Percentiles rank a stretch among this genome's conserved stretches.
phyloP scores from a whole-genome alignment of 2,888 invertebrate species.

The Rhagophthalmus giganteus region DNA sequence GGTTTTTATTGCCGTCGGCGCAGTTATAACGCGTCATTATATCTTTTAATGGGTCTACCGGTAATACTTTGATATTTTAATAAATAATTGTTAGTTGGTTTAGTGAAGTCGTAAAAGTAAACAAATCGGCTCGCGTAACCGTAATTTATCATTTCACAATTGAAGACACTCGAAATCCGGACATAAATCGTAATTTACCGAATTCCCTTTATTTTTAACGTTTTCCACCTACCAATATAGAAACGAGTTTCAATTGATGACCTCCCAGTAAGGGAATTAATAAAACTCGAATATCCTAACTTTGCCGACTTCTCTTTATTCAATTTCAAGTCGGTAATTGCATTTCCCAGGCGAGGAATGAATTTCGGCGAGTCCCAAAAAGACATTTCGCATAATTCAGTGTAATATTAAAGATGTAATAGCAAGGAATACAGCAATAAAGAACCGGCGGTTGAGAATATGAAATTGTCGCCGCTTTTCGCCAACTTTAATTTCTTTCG shows the following conservation, averaged over 20 bases:
- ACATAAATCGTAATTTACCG: background rate
- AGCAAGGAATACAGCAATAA: conserved; percentile 35
- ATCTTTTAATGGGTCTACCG: too few species aligned
- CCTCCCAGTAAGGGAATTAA: conserved; percentile 18
- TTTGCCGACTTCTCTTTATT: conserved; percentile 28
- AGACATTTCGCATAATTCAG: conserved; percentile 36
- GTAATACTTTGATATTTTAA: too few species aligned
- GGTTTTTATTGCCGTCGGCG: too few species aligned
- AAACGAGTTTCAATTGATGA: conserved; percentile 1
- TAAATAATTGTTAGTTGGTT: too few species aligned
- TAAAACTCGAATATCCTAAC: conserved; percentile 22
- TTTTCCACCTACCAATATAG: background rate
- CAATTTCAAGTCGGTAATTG: conserved; percentile 32
- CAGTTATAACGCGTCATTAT: too few species aligned
- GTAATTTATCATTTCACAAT: background rate
- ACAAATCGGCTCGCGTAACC: too few species aligned
- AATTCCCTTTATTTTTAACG: background rate
- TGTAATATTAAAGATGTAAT: conserved; percentile 37
- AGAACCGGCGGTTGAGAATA: conserved; percentile 34
- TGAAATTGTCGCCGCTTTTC: conserved; percentile 35
- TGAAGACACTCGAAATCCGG: background rate
- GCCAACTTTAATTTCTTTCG: conserved; percentile 33
- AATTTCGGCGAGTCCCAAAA: conserved; percentile 32
- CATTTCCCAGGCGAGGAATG: conserved; percentile 31
- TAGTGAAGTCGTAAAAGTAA: too few species aligned